Base-by-base conservation (phyloP, 2,888 invertebrate species). In the Cenopis cana region DNA sequence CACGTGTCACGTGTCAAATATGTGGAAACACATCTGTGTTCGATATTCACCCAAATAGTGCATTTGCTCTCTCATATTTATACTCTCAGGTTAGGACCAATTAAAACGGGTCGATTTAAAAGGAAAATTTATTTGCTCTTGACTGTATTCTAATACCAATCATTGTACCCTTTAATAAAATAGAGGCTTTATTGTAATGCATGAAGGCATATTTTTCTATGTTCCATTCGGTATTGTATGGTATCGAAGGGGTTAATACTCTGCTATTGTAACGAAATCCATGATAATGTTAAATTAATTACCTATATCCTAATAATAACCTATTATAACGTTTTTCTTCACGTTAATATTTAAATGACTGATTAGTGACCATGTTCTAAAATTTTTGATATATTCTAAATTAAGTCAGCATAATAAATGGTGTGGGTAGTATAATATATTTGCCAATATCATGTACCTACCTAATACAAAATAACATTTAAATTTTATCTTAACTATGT, bases 321-420 rank as follows among this genome's bases (percentile, higher is more conserved):
- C 2, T 55, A 33, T 61, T 12, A 46, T 41, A 17, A n/a, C 14
- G 11, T 29, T 55, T 46, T 41, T 18, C 50, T 57, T 57, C n/a
- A n/a, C 64, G 38, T 69, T 64, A 36, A 62, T 64, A 69, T 62
- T 24, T 61, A 12, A 60, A 66, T 60, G 66, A 70, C 70, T 66
- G 65, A 66, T 54, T 69, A 50, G 62, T 64, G 24, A 64, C 50
- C 56, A 64, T 50, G 62, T 57, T 64, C 17, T 50, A 64, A 56
- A 57, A 29, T 14, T 8, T 52, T 57, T 56, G 20, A 64, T 29
- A 61, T 36, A 57, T 57, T 50, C 64, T 57, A 57, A 64, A 64
- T 57, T 56, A 57, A 17, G 38, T 50, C 17, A 17, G 50, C 57
- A 62, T 64, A 24, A 17, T 62, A 41, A 68, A 50, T 50, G n/a